Percentiles rank a stretch among this genome's conserved stretches.
Conservation (phyloP, 1,140 invertebrate genomes). For the Caligus rogercresseyi region DNA sequence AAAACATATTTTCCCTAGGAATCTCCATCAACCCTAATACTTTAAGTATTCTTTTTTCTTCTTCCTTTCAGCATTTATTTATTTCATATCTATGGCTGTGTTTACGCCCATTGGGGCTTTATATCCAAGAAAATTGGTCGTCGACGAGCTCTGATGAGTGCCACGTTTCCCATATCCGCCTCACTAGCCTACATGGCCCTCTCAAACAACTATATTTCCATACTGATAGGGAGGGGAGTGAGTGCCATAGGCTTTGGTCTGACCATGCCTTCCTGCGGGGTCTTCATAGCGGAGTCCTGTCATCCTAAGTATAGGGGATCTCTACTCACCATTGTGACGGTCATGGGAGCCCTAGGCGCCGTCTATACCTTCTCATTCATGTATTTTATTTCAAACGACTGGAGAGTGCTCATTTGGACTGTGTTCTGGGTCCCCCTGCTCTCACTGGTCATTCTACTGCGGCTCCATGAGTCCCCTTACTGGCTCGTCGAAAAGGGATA, state of each 20-base stretch:
- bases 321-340: not conserved
- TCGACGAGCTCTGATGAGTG: not conserved
- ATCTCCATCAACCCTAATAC: no score
- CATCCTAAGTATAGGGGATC: not conserved
- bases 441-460: not conserved
- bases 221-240: not conserved
- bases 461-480: not conserved
- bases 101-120: not conserved
- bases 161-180: not conserved
- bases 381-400: not conserved
- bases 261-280: not conserved
- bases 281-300: not conserved
- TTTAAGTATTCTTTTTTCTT: no score
- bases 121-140: not conserved
- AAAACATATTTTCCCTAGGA: no score
- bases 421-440: not conserved
- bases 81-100: not conserved
- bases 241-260: not conserved
- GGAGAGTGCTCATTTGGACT: not conserved
- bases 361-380: not conserved
- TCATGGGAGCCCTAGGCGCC: not conserved
- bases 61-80: not conserved
- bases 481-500: not conserved
- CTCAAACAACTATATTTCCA: not conserved
- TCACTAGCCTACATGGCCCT: not conserved